These are phyloP conservation scores for Schizopygopsis pylzovi DNA, from an alignment of 2,797 vertebrate species.

Conservation along the genomic window DNA sequence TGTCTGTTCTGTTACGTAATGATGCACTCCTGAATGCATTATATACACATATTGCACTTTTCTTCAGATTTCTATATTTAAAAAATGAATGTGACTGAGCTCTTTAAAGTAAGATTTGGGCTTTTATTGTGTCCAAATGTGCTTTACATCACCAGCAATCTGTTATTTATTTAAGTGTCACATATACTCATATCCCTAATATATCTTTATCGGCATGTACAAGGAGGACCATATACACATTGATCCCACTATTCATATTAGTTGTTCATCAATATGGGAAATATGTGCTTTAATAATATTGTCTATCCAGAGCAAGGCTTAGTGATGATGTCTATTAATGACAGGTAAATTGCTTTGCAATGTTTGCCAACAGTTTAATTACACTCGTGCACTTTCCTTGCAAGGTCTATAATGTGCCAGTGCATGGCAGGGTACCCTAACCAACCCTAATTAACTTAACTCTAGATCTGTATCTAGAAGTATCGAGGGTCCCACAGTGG, in stretches of 20 bases:
- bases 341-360: neutral
- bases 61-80: neutral
- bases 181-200: neutral
- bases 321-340: neutral
- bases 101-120: neutral
- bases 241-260: neutral
- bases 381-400: neutral
- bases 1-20: neutral
- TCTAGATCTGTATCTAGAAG: neutral
- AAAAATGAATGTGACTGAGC: neutral
- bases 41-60: neutral
- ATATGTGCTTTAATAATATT: neutral
- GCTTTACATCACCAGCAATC: neutral
- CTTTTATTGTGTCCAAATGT: neutral
- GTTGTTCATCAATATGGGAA: neutral
- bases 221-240: neutral
- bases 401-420: neutral
- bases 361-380: neutral
- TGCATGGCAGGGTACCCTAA: neutral
- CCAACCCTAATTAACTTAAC: neutral
- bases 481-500: neutral
- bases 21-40: neutral
- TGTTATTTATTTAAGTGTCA: neutral
- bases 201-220: neutral
- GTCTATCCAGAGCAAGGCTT: neutral